These are phyloP conservation scores for Xestia rhomboidea DNA, from an alignment of 2,888 invertebrate species.

Conservation along the genomic window DNA sequence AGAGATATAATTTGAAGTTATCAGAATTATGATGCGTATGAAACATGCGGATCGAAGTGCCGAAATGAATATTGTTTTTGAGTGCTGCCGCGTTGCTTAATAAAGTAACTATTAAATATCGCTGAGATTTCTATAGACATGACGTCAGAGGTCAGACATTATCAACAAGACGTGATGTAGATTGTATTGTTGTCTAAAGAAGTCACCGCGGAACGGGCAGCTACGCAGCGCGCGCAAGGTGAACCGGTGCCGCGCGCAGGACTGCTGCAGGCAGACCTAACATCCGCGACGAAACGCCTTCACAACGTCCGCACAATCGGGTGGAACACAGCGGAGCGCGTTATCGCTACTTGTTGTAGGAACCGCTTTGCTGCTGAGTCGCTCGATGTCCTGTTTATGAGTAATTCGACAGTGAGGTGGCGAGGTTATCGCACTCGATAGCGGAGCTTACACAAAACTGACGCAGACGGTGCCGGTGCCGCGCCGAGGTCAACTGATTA, in stretches of 20 bases:
- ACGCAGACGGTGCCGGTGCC: slow-evolving; percentile 20
- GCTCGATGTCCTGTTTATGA: slow-evolving; percentile 2
- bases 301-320: neutral
- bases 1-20: slow-evolving; percentile 38
- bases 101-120: neutral
- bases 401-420: slow-evolving; percentile 22
- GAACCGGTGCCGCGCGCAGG: neutral
- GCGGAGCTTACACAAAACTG: neutral
- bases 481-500: slow-evolving; percentile 32
- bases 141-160: slow-evolving; percentile 37
- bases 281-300: neutral
- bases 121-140: slow-evolving; percentile 34
- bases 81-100: neutral
- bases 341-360: neutral
- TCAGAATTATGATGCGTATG: slow-evolving; percentile 14
- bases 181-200: neutral
- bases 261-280: neutral
- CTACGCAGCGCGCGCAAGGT: slow-evolving; percentile 18
- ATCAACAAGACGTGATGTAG: slow-evolving; percentile 5
- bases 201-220: neutral
- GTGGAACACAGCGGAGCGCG: neutral
- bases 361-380: neutral
- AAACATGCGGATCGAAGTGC: slow-evolving; percentile 14
- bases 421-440: slow-evolving; percentile 43
- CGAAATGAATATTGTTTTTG: slow-evolving; percentile 19